Conservation (phyloP, 1,140 invertebrate genomes). For the Druon quercuslanigerum region DNA sequence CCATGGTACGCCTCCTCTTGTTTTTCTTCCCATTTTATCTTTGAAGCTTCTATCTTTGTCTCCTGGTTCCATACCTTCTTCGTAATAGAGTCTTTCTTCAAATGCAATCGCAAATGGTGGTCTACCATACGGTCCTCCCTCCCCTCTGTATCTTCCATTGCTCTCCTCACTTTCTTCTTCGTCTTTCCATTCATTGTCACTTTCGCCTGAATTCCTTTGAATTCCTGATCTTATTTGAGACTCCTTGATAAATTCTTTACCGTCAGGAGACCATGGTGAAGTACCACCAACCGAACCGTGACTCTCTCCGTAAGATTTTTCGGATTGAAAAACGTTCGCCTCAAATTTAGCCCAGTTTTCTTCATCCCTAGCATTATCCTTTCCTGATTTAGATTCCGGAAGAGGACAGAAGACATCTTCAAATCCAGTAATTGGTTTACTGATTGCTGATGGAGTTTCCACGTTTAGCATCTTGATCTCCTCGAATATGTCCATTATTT, state of each 20-base stretch:
- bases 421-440: constrained; percentile 54
- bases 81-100: constrained; percentile 64
- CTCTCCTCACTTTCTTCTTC: constrained; percentile 71
- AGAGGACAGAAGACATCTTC: constrained; percentile 69
- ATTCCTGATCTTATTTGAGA: constrained; percentile 57
- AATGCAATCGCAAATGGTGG: constrained; percentile 57
- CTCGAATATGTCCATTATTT: constrained; percentile 68
- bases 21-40: constrained; percentile 61
- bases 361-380: constrained; percentile 63
- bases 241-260: constrained; percentile 79
- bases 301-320: constrained; percentile 69
- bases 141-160: constrained; percentile 61
- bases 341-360: constrained; percentile 76
- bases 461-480: constrained; percentile 71
- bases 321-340: constrained; percentile 61
- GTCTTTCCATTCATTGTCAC: constrained; percentile 74
- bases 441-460: constrained; percentile 36
- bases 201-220: constrained; percentile 71
- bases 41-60: constrained; percentile 61
- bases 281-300: constrained; percentile 76
- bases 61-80: constrained; percentile 44
- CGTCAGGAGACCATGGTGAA: constrained; percentile 87
- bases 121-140: constrained; percentile 54
- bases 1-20: constrained; percentile 61
- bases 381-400: constrained; percentile 55